Evolutionary conservation across 2,888 invertebrate species (phyloP), one percentile per base, ranked within the genome.

Genomic region (Lasioglossum figueresi): DNA sequence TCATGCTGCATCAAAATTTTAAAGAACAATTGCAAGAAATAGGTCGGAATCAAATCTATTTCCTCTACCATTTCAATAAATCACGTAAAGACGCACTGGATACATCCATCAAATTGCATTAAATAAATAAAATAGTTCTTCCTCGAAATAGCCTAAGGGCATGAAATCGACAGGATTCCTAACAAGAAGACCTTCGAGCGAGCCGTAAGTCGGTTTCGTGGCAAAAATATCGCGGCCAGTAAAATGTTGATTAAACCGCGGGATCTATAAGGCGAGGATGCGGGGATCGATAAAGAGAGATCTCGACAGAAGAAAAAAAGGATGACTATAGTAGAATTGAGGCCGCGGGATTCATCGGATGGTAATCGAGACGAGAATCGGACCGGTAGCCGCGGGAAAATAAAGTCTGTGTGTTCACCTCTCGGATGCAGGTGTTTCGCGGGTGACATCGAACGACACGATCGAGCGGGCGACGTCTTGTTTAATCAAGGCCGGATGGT

Each of bases 401-500:
- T 63, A 63, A 63, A 63, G 31, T 63, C 31, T 31, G 27, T 0
- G 5, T 59, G 59, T 31, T 63, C 63, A 16, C 63, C 63, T 63
- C 31, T 63, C 6, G 63, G 63, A 31, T 52, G 83, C 88, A 73
- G 82, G 40, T 79, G 70, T n/a, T 68, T 72, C 76, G 66, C 66
- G 66, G 34, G 80, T 40, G 79, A 74, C 82, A 79, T 76, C 66
- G 76, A 88, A 84, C 82, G 80, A 85, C 80, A 80, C 76, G 80
- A 80, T 78, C 80, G 52, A 52, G 52, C 83, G 81, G 70, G 70
- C 71, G 74, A 82, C 88, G 91, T 91, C 91, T 88, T 91, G 92
- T 94, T 94, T 94, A 94, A 94, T 94, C 94, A 94, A 94, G 93
- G 92, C 92, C 91, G 93, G 93, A 93, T 94, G 93, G 93, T 94